These are phyloP conservation scores for Clusia tigrina DNA, from an alignment of 2,888 invertebrate genomes.

Conservation along the genomic window DNA sequence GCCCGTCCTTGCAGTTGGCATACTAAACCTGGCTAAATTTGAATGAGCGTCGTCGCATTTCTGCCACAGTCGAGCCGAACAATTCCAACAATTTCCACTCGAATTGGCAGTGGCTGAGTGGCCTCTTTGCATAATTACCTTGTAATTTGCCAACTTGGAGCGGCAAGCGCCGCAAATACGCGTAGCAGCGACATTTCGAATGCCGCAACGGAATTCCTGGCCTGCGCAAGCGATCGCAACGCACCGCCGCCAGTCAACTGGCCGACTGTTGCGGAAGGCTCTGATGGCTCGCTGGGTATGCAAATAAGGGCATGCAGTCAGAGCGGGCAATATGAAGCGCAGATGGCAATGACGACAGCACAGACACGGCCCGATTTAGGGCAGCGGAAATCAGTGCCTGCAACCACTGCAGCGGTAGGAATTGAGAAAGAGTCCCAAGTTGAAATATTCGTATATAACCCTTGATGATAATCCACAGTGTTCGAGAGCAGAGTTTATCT, in stretches of 20 bases:
- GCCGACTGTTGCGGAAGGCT: too few species aligned
- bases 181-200: conserved; percentile 1
- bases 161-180: background rate
- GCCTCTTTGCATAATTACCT: conserved; percentile 26
- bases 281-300: too few species aligned
- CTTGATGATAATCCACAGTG: too few species aligned
- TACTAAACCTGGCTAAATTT: conserved; percentile 44
- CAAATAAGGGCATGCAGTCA: too few species aligned
- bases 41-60: conserved; percentile 40
- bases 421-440: too few species aligned
- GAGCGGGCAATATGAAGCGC: too few species aligned
- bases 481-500: too few species aligned
- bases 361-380: too few species aligned
- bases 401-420: too few species aligned
- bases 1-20: conserved; percentile 56
- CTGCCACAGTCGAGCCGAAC: conserved; percentile 7
- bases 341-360: too few species aligned
- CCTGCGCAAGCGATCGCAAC: background rate
- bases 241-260: background rate
- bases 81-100: conserved; percentile 52
- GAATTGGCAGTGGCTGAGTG: conserved; percentile 41
- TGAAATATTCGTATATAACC: too few species aligned
- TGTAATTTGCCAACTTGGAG: conserved; percentile 32
- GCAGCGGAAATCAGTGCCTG: too few species aligned
- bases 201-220: background rate